phyloP scores from a whole-genome alignment of 1,140 invertebrate genomes.

The Drosophila tristis region DNA sequence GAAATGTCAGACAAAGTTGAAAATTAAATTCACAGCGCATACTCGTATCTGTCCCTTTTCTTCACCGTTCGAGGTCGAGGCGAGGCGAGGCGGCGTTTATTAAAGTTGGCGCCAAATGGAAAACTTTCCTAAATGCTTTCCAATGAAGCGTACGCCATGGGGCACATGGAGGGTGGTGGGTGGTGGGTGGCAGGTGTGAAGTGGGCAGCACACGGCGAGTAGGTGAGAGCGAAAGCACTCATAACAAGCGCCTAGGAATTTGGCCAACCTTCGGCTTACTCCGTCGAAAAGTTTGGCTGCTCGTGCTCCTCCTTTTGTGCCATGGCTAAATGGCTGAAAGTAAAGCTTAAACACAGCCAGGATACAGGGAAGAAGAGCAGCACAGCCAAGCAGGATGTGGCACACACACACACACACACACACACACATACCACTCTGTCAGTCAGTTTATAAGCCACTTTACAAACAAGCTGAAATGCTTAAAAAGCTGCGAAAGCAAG shows the following conservation, averaged over 20 bases:
- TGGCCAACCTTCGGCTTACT: constrained; percentile 40
- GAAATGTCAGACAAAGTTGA: constrained; percentile 77
- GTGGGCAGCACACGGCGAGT: constrained; percentile 2
- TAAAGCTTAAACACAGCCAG: constrained; percentile 52
- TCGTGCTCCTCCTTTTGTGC: constrained; percentile 33
- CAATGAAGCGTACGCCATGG: constrained; percentile 56
- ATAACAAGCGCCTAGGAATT: constrained; percentile 52
- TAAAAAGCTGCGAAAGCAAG: constrained; percentile 26
- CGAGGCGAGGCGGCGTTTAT: constrained; percentile 35
- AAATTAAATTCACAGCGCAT: constrained; percentile 75
- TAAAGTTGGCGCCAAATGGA: constrained; percentile 52
- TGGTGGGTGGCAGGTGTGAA: too few relatives aligned
- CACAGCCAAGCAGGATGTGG: neutral
- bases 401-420: constrained; percentile 16
- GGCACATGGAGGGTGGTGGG: neutral
- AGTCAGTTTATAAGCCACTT: constrained; percentile 68
- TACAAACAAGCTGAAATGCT: constrained; percentile 65
- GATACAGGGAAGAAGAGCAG: constrained; percentile 1
- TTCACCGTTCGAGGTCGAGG: too few relatives aligned
- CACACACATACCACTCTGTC: constrained; percentile 15
- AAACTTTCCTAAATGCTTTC: constrained; percentile 64
- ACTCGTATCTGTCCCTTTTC: constrained; percentile 23
- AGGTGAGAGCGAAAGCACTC: constrained; percentile 14
- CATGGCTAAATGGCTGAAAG: constrained; percentile 60
- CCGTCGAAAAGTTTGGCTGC: constrained; percentile 41